These are phyloP conservation scores for Plecotus auritus DNA, from an alignment of 2,113 vertebrate species.

Conservation along the genomic window DNA sequence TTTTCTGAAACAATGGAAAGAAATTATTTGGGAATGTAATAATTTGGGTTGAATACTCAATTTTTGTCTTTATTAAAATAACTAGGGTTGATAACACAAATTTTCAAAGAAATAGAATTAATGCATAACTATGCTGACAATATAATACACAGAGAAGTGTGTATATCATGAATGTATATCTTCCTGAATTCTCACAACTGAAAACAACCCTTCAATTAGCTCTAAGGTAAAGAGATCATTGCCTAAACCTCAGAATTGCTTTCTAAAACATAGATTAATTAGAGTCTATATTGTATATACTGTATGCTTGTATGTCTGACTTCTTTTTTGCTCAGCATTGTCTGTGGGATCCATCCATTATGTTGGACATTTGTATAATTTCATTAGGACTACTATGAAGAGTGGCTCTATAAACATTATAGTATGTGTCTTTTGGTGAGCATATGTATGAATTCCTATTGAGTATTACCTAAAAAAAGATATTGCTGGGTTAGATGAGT, in stretches of 20 bases:
- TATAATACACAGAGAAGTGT: neutral
- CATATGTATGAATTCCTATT: neutral
- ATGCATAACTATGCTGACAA: neutral
- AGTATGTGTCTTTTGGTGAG: neutral
- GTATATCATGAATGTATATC: neutral
- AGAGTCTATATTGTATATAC: neutral
- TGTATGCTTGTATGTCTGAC: neutral
- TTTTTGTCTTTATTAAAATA: neutral
- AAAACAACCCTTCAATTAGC: neutral
- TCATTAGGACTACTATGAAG: neutral
- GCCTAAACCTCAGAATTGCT: neutral
- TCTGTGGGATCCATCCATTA: neutral
- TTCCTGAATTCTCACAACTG: neutral
- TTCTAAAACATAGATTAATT: neutral
- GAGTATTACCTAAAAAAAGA: neutral
- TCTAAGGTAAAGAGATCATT: neutral
- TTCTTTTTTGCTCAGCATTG: neutral
- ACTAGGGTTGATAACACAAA: neutral
- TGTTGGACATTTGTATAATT: neutral
- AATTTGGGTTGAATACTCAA: neutral
- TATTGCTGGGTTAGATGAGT: neutral
- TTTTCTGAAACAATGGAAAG: neutral
- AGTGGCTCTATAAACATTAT: neutral
- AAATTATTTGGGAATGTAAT: neutral
- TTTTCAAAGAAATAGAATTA: slow-evolving; percentile 20